phyloP scores from a whole-genome alignment of 1,140 invertebrate genomes.

The Heliothis subflexa region DNA sequence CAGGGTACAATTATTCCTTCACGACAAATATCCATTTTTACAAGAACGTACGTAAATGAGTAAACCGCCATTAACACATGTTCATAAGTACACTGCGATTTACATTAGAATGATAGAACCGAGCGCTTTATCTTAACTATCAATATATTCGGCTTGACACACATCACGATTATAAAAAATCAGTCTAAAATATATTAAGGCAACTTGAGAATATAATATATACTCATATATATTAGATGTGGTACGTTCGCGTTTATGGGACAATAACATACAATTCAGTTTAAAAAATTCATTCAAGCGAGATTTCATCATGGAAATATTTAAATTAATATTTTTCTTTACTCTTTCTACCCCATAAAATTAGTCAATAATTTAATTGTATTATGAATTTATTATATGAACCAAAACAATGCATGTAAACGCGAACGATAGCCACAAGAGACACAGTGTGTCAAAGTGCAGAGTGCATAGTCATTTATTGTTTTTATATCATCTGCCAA shows the following conservation, averaged over 20 bases:
- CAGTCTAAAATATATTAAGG: slow-evolving; percentile 86
- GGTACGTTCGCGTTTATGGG: slow-evolving; percentile 45
- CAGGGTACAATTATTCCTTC: neutral
- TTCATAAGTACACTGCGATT: slow-evolving; percentile 67
- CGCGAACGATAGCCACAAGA: slow-evolving; percentile 30
- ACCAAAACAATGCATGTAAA: neutral
- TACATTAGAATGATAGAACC: slow-evolving; percentile 54
- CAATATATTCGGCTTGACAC: slow-evolving; percentile 59
- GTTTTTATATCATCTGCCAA: slow-evolving; percentile 31
- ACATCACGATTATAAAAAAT: slow-evolving; percentile 79
- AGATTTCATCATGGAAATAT: neutral
- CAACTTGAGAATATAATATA: slow-evolving; percentile 80
- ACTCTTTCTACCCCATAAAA: no score
- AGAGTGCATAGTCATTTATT: slow-evolving; percentile 11
- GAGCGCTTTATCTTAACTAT: slow-evolving; percentile 40
- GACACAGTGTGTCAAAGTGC: slow-evolving; percentile 42
- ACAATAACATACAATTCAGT: neutral
- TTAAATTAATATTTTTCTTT: neutral
- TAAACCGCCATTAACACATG: slow-evolving; percentile 56
- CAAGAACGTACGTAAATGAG: slow-evolving; percentile 51
- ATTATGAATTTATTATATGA: no score
- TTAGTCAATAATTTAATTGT: no score
- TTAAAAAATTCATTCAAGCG: neutral
- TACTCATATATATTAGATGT: slow-evolving; percentile 52
- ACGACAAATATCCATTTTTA: slow-evolving; percentile 25